A percentile compares a stretch with the other conserved stretches of the same genome.
Evolutionary conservation across 2,888 invertebrate genomes (phyloP).

Genomic region (Escarpia spicata): DNA sequence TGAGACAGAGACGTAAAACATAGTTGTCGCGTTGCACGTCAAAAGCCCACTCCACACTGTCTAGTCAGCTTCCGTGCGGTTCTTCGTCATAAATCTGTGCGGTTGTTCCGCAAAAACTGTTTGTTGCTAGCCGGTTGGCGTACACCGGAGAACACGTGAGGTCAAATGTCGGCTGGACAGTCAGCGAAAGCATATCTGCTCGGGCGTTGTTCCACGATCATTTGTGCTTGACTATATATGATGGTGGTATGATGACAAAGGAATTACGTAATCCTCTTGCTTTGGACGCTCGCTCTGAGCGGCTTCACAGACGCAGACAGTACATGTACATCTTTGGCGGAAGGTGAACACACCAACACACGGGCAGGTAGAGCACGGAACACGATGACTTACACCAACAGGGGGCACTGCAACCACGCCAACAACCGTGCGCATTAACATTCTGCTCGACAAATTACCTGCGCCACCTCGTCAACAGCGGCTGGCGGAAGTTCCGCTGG

Average conservation of each 20-base stretch:
- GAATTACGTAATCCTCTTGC: background rate
- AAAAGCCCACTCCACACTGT: background rate
- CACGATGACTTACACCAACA: background rate
- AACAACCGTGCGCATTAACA: conserved; percentile 13
- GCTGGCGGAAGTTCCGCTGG: background rate
- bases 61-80: background rate
- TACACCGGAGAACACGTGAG: background rate
- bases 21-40: background rate
- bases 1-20: background rate
- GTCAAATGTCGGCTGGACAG: no score
- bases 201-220: background rate
- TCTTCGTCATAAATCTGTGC: background rate
- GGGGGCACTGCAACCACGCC: conserved; percentile 16
- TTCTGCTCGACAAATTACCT: background rate
- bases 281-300: background rate
- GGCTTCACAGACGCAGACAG: background rate
- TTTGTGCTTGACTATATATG: background rate
- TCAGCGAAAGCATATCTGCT: background rate
- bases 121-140: background rate
- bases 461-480: background rate
- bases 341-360: conserved; percentile 16
- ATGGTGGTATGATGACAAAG: background rate
- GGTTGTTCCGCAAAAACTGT: background rate
- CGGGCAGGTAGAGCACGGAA: background rate
- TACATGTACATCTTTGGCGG: background rate